A percentile compares a stretch with the other conserved stretches of the same genome.
Conservation (phyloP, 2,113 vertebrate genomes). For the Hyla sarda region DNA sequence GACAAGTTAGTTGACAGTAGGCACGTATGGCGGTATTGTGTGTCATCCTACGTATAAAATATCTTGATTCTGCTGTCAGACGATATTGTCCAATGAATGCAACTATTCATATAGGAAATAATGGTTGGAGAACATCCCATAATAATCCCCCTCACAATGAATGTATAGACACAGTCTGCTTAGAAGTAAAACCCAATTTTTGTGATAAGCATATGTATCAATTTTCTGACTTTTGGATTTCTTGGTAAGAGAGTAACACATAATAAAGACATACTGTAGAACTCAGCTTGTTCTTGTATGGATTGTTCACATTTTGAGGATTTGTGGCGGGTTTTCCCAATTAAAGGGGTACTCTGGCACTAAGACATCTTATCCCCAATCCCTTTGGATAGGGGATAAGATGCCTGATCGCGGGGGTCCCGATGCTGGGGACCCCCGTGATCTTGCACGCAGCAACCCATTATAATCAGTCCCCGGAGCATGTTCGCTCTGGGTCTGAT, state of each 20-base stretch:
- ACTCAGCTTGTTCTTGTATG: too few relatives aligned
- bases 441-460: too few relatives aligned
- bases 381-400: too few relatives aligned
- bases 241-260: not conserved
- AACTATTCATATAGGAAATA: not conserved
- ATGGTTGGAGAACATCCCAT: not conserved
- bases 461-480: too few relatives aligned
- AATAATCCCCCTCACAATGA: not conserved
- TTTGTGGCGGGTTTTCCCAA: too few relatives aligned
- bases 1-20: slow-evolving; percentile 15
- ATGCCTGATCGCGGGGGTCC: too few relatives aligned
- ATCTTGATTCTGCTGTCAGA: not conserved
- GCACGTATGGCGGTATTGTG: slow-evolving; percentile 1
- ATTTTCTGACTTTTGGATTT: not conserved
- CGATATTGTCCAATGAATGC: slow-evolving; percentile 5
- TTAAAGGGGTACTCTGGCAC: too few relatives aligned
- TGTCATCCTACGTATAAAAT: not conserved
- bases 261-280: too few relatives aligned
- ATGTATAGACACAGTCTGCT: not conserved
- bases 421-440: too few relatives aligned
- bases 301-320: too few relatives aligned
- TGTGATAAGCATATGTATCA: not conserved
- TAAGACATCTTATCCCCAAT: too few relatives aligned
- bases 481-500: too few relatives aligned
- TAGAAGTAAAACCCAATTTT: not conserved